Base-by-base conservation (phyloP, 2,113 vertebrate species). In the Megaptera novaeangliae region DNA sequence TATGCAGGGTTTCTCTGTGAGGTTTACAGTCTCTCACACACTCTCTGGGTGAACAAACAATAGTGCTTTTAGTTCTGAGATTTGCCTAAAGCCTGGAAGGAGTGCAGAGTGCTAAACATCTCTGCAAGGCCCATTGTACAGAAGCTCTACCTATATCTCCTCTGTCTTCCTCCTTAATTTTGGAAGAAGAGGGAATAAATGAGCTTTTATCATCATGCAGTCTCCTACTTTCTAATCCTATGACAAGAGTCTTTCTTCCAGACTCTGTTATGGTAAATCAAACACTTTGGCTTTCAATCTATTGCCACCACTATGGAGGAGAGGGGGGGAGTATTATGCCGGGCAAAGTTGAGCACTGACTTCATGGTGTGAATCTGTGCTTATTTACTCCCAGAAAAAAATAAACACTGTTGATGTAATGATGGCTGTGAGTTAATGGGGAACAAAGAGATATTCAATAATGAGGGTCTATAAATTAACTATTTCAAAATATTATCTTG, bases 291-390 rank as follows among this genome's bases (percentile, higher is more conserved):
- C 7, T 57, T 77, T 49, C 12, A 68, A 27, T 5, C 18, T n/a
- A 0, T 52, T 23, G 1, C 1, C 10, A n/a, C 10, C 3, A 0
- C 71, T 78, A 1, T 20, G 2, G 23, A 44, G 34, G 10, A 84
- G 34, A 77, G 3, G 4, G 5, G 3, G 4, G 8, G 3, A 57
- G 5, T 8, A 15, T 36, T 17, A 39, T 17, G 25, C 23, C 20
- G 7, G 23, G 29, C 3, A 85, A 81, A 92, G n/a, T 0, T 63
- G 46, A 68, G 20, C 18, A 14, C 10, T n/a, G 86, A 78, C 1
- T 55, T 72, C 4, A 25, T 57, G 5, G 1, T 71, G 34, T 84
- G 10, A 27, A 61, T 77, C 10, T 88, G 34, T 88, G 14, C 4
- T 41, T 61, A 25, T 17, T 27, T 3, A 3, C 4, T n/a, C 9